Evolutionary conservation across 2,888 invertebrate species (phyloP).

Genomic region (Nemurella pictetii): DNA sequence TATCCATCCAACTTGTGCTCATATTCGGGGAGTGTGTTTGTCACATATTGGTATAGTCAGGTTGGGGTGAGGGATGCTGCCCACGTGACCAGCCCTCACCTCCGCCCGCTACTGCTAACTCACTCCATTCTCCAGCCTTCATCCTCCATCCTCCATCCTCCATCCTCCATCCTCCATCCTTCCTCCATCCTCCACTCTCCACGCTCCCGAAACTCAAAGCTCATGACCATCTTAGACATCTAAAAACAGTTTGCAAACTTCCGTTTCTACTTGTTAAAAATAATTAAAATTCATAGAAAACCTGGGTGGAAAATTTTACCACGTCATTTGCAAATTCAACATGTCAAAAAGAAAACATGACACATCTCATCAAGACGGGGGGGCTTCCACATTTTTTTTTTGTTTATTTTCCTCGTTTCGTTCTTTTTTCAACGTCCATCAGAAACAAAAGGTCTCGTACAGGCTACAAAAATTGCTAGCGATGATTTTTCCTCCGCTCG

Average conservation of each 20-base stretch:
- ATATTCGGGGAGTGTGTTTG: neutral
- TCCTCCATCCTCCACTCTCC: no score
- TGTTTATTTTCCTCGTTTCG: neutral
- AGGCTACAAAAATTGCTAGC: neutral
- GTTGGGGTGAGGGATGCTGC: neutral
- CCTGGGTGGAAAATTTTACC: neutral
- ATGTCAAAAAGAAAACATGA: neutral
- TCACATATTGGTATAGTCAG: neutral
- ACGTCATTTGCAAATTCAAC: neutral
- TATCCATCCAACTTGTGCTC: neutral
- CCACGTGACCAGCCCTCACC: no score
- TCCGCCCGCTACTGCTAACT: no score
- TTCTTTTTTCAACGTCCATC: neutral
- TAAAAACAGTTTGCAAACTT: neutral
- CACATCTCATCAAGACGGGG: neutral
- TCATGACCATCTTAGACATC: no score
- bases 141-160: no score
- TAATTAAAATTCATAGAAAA: neutral
- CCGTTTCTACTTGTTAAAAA: neutral
- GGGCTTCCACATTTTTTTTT: neutral
- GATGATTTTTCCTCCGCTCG: neutral
- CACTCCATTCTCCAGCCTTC: no score
- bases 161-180: no score
- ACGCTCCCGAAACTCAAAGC: no score
- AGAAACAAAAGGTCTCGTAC: neutral